phyloP scores from a whole-genome alignment of 2,888 invertebrate species.

The Pseudococcus jackbeardsleyi region DNA sequence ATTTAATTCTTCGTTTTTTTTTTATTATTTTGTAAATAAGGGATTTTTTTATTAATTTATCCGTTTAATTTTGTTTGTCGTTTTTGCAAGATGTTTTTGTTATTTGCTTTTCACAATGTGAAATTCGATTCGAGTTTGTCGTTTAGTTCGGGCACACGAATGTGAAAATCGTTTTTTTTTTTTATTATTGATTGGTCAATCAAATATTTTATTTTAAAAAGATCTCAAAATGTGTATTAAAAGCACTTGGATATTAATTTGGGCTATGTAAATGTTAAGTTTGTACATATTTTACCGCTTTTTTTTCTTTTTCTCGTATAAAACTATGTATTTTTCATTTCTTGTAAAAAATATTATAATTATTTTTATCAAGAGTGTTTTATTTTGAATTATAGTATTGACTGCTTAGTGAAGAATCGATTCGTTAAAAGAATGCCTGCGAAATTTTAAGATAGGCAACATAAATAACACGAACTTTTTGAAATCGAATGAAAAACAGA shows the following conservation, averaged over 20 bases:
- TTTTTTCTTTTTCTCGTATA: conserved; percentile 26
- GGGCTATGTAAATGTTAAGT: conserved; percentile 61
- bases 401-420: too few relatives aligned
- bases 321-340: conserved; percentile 59
- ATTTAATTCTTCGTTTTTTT: conserved; percentile 51
- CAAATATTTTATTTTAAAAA: conserved; percentile 55
- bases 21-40: conserved; percentile 48
- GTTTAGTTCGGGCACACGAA: conserved; percentile 28
- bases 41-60: conserved; percentile 42
- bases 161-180: background rate
- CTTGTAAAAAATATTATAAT: conserved; percentile 55
- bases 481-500: too few relatives aligned
- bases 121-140: conserved; percentile 9
- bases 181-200: conserved; percentile 15
- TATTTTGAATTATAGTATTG: background rate
- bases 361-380: background rate
- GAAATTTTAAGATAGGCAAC: too few relatives aligned
- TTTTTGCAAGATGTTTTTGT: conserved; percentile 12
- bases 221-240: conserved; percentile 64
- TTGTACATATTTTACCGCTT: conserved; percentile 62
- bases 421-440: too few relatives aligned
- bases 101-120: conserved; percentile 33
- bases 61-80: conserved; percentile 36
- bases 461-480: too few relatives aligned
- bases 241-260: conserved; percentile 64